Conservation (phyloP, 2,888 invertebrate species). For the Chloromyia formosa region DNA sequence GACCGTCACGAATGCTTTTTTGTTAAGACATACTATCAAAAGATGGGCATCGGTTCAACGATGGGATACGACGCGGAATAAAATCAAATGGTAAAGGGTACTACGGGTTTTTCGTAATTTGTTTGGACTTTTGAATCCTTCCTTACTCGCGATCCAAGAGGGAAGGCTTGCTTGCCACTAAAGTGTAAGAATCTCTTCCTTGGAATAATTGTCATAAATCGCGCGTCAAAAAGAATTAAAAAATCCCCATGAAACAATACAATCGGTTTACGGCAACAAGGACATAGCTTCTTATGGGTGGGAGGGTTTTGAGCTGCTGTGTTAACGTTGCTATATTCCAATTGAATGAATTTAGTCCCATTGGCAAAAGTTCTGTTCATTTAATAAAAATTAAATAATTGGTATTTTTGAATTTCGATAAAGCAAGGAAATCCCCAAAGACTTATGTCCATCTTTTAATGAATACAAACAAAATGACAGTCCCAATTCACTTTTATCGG, state of each 20-base stretch:
- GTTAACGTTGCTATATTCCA: too few relatives aligned
- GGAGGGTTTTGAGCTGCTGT: background rate
- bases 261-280: conserved; percentile 21
- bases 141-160: too few relatives aligned
- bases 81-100: conserved; percentile 13
- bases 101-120: conserved; percentile 45
- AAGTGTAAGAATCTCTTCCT: background rate
- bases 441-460: too few relatives aligned
- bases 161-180: background rate
- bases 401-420: too few relatives aligned
- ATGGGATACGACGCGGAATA: background rate
- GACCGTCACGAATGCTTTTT: conserved; percentile 55
- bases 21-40: conserved; percentile 1
- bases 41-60: background rate
- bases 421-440: too few relatives aligned
- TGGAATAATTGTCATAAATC: conserved; percentile 50
- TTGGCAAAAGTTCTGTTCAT: too few relatives aligned
- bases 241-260: conserved; percentile 8
- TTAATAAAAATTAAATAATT: too few relatives aligned
- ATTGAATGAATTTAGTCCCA: too few relatives aligned
- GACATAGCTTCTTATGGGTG: background rate
- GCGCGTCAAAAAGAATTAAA: conserved; percentile 48
- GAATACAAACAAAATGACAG: too few relatives aligned
- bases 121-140: conserved; percentile 44
- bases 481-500: conserved; percentile 13